Evolutionary conservation across 2,888 invertebrate species (phyloP).

Genomic region (Branchellion lobata): DNA sequence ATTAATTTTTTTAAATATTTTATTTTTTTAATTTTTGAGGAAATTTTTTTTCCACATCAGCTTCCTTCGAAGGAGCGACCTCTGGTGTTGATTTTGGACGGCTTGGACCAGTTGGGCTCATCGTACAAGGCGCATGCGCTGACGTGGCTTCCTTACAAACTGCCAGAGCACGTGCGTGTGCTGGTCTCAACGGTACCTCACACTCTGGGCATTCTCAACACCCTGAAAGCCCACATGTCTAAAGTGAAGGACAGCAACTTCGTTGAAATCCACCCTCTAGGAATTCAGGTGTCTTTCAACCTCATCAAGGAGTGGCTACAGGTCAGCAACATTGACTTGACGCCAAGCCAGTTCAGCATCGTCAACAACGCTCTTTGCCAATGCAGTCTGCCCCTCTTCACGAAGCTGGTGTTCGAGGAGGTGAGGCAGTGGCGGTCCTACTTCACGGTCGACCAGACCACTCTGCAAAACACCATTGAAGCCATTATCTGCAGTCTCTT

Average conservation of each 20-base stretch:
- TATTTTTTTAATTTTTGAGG: background rate
- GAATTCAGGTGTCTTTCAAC: slow-evolving; percentile 44
- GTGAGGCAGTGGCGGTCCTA: slow-evolving; percentile 53
- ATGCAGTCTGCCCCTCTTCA: slow-evolving; percentile 54
- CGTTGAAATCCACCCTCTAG: slow-evolving; percentile 49
- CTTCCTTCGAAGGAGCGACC: slow-evolving; percentile 51
- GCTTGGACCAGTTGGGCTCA: slow-evolving; percentile 54
- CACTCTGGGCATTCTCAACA: slow-evolving; percentile 53
- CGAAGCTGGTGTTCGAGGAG: slow-evolving; percentile 54
- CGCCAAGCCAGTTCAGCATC: slow-evolving; percentile 51
- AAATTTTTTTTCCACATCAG: slow-evolving; percentile 47
- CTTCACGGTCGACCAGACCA: slow-evolving; percentile 42
- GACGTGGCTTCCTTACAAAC: slow-evolving; percentile 53
- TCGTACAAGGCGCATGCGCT: slow-evolving; percentile 53
- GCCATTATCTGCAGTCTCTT: slow-evolving; percentile 54
- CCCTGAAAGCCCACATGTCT: slow-evolving; percentile 51
- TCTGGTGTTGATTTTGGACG: slow-evolving; percentile 54
- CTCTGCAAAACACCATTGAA: slow-evolving; percentile 52
- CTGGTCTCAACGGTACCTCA: slow-evolving; percentile 54
- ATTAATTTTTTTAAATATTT: background rate
- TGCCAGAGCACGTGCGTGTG: slow-evolving; percentile 53
- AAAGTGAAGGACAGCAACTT: slow-evolving; percentile 46
- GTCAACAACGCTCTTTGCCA: slow-evolving; percentile 50
- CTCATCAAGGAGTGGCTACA: slow-evolving; percentile 49
- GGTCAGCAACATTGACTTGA: slow-evolving; percentile 51